A percentile compares a stretch with the other conserved stretches of the same genome.
Evolutionary conservation across 2,797 vertebrate species (phyloP).

Genomic region (Pipistrellus pygmaeus): DNA sequence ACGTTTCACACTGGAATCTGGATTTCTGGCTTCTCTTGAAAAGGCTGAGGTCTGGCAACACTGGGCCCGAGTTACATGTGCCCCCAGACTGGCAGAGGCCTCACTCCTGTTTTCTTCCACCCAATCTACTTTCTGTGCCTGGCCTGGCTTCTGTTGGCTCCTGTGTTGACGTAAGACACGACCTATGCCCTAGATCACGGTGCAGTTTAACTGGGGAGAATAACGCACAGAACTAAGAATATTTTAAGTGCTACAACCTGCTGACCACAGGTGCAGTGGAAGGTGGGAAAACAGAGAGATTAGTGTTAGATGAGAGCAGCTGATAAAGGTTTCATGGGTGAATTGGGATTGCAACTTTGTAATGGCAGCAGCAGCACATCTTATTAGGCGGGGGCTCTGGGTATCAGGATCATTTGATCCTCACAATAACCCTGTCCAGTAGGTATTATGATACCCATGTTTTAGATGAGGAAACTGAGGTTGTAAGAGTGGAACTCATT

Average conservation of each 20-base stretch:
- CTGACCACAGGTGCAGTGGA: neutral
- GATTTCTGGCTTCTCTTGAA: conserved; percentile 75
- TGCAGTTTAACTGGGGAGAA: neutral
- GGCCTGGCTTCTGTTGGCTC: conserved; percentile 49
- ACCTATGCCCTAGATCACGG: conserved; percentile 51
- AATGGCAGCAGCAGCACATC: neutral
- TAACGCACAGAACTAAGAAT: conserved; percentile 4
- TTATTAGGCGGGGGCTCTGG: neutral
- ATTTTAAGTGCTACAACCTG: neutral
- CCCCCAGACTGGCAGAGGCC: conserved; percentile 40
- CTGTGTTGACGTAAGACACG: neutral
- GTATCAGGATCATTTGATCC: neutral
- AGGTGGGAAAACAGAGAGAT: neutral
- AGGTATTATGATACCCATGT: neutral
- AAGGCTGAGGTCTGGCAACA: conserved; percentile 68
- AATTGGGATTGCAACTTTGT: neutral
- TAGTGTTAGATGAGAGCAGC: neutral
- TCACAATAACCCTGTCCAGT: neutral
- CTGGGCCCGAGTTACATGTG: conserved; percentile 25
- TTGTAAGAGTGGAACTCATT: neutral
- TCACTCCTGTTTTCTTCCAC: conserved; percentile 44
- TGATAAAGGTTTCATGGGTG: neutral
- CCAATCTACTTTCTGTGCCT: conserved; percentile 49
- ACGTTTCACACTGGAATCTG: conserved; percentile 57
- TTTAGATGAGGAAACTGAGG: neutral